Evolutionary conservation across 2,888 invertebrate genomes (phyloP).

Genomic region (Yponomeuta evonymella): DNA sequence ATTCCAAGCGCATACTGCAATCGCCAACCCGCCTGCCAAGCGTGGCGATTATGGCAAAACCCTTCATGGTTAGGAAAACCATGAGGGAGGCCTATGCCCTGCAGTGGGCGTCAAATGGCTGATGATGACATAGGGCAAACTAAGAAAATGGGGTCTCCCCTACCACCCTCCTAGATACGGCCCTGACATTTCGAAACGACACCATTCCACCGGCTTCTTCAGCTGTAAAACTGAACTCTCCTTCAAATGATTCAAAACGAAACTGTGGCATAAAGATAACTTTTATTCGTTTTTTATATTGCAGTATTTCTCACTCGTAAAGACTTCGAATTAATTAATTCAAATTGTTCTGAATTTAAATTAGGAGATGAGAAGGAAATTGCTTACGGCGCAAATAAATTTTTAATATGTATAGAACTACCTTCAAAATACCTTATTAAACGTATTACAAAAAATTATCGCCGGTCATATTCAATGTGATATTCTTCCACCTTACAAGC

Average conservation of each 20-base stretch:
- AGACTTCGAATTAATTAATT: not conserved
- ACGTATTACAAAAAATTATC: too few relatives aligned
- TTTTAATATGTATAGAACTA: not conserved
- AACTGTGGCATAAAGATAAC: constrained; percentile 7
- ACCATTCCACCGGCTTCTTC: not conserved
- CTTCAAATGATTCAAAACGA: constrained; percentile 4
- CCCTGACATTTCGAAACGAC: not conserved
- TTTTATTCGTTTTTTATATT: constrained; percentile 1
- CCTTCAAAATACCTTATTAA: too few relatives aligned
- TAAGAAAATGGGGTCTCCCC: not conserved
- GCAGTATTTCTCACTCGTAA: not conserved
- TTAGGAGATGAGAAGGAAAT: not conserved
- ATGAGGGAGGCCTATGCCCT: too few relatives aligned
- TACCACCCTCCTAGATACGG: not conserved
- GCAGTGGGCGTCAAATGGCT: too few relatives aligned
- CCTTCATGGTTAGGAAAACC: too few relatives aligned
- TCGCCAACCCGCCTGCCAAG: too few relatives aligned
- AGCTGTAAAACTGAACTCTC: constrained; percentile 5
- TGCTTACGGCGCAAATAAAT: not conserved
- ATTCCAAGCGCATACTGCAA: too few relatives aligned
- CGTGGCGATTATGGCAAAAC: too few relatives aligned
- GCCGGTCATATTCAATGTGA: too few relatives aligned
- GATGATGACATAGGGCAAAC: not conserved
- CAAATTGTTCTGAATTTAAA: not conserved
- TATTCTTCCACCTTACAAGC: too few relatives aligned